These are phyloP conservation scores for Paramacrobiotus metropolitanus DNA, from an alignment of 1,140 invertebrate genomes.

Conservation along the genomic window DNA sequence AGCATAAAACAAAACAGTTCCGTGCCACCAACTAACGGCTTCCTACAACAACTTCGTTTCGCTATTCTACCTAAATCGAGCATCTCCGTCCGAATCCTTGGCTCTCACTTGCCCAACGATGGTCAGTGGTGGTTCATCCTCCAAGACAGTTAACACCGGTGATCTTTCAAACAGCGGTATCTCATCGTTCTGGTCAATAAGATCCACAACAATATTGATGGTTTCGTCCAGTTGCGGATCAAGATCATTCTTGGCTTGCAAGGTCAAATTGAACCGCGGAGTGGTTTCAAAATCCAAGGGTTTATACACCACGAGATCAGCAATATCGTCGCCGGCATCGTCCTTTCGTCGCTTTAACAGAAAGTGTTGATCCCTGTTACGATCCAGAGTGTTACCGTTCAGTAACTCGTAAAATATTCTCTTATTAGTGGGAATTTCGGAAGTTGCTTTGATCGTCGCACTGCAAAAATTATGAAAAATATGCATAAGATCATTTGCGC, in stretches of 20 bases:
- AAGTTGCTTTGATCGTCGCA: neutral
- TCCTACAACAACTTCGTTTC: conserved; percentile 9
- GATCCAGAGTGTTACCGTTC: conserved; percentile 76
- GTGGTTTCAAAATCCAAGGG: conserved; percentile 79
- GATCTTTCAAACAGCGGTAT: conserved; percentile 79
- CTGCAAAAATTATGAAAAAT: too few relatives aligned
- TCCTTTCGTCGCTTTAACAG: conserved; percentile 21
- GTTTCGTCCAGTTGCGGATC: conserved; percentile 80
- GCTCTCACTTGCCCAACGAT: conserved; percentile 87
- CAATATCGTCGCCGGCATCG: conserved; percentile 19
- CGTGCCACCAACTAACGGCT: neutral
- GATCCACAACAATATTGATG: conserved; percentile 65
- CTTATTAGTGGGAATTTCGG: conserved; percentile 1
- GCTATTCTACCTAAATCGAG: conserved; percentile 6
- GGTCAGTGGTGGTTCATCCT: conserved; percentile 73
- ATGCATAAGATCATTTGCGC: too few relatives aligned
- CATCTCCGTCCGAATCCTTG: conserved; percentile 65
- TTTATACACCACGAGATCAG: conserved; percentile 75
- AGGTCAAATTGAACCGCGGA: conserved; percentile 82
- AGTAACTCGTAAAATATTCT: conserved; percentile 64
- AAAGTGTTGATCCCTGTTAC: conserved; percentile 73
- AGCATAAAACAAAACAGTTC: neutral
- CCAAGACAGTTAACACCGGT: conserved; percentile 75
- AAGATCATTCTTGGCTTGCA: conserved; percentile 87
- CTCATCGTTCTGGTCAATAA: conserved; percentile 70